These are phyloP conservation scores for Thaumetopoea pityocampa DNA, from an alignment of 1,140 invertebrate genomes.

Conservation along the genomic window DNA sequence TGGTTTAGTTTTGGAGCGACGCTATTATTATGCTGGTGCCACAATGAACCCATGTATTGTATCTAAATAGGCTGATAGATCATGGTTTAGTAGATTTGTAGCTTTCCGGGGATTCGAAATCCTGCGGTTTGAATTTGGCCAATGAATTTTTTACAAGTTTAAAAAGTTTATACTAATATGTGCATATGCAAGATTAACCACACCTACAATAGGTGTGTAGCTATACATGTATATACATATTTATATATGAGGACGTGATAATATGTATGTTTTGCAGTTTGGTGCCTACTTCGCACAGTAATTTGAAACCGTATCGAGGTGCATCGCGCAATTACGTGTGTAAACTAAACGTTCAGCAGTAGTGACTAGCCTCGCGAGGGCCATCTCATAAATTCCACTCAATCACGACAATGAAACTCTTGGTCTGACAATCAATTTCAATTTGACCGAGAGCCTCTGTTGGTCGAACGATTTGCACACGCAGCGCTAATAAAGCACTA, in stretches of 20 bases:
- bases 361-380: conserved; percentile 47
- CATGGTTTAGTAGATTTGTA: too few species aligned
- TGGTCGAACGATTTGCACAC: conserved; percentile 58
- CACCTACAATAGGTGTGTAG: neutral
- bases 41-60: too few species aligned
- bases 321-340: conserved; percentile 11
- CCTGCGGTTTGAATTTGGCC: too few species aligned
- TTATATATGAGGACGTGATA: conserved; percentile 11
- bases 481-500: conserved; percentile 70
- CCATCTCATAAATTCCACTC: conserved; percentile 58
- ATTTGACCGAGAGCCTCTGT: conserved; percentile 37
- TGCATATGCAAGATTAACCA: too few species aligned
- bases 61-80: neutral
- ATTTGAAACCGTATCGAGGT: conserved; percentile 17
- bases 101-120: too few species aligned
- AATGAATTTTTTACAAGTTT: too few species aligned
- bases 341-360: conserved; percentile 41
- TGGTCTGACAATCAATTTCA: conserved; percentile 62
- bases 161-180: too few species aligned
- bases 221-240: too few species aligned
- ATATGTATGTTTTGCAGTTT: conserved; percentile 10
- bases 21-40: too few species aligned
- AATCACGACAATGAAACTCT: conserved; percentile 63
- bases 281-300: conserved; percentile 17
- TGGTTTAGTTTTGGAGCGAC: too few species aligned